Base-by-base conservation (phyloP, 2,888 invertebrate species). In the Leucozona laternaria region DNA sequence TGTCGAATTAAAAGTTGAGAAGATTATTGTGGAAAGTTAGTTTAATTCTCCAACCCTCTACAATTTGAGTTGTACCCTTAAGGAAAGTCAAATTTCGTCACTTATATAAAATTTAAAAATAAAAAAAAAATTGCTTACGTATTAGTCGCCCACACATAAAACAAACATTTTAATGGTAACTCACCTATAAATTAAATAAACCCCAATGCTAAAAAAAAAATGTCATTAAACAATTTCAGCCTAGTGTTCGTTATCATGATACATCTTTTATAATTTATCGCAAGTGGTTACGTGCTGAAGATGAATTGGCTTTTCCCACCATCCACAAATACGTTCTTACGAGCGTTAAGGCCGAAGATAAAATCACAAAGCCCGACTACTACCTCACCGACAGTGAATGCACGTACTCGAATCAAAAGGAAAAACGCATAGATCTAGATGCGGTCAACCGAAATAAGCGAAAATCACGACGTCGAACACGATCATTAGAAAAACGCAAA, bases 171-270 rank as follows among this genome's bases (percentile, higher is more conserved):
- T 37, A 60, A n/a, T 13, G 45, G n/a, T 40, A 62, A 43, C 8
- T 28, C n/a, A n/a, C n/a, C n/a, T 57, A 31, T 10, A 58, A 57
- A 28, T n/a, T 50, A n/a, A 64, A 62, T 45, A 66, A 75, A 45
- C 7, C 5, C 17, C 7, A 20, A 48, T 20, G 20, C 48, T 48
- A 17, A 48, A 55, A 55, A n/a, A n/a, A 53, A 11, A 43, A 62
- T 68, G 40, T 55, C 45, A 68, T 80, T 81, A 62, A 25, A 55
- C 31, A 55, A 68, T 89, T 89, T 75, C 88, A 89, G 89, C 89
- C 89, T 70, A 89, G 88, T 79, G 84, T 89, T 17, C 88, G 89
- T 37, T 89, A 89, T 80, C 88, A 88, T 66, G 89, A 89, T 71
- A 89, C 89, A 62, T 87, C 88, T 57, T 89, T 87, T 80, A 82